Conservation (phyloP, 2,888 invertebrate species). For the Napeogenes sylphis region DNA sequence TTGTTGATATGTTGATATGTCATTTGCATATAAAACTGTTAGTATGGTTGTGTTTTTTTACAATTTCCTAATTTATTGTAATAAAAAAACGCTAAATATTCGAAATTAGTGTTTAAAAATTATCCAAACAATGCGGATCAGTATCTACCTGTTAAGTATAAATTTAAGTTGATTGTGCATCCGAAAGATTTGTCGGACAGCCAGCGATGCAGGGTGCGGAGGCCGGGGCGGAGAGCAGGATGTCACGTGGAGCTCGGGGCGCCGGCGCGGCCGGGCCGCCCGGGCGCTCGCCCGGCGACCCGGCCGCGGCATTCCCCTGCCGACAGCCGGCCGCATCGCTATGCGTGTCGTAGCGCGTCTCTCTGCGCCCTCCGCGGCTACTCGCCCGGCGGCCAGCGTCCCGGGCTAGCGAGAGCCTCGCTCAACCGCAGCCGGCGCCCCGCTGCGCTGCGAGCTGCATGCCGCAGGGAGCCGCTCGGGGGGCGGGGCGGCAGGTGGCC, state of each 20-base stretch:
- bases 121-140: slow-evolving; percentile 13
- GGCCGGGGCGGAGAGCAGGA: slow-evolving; percentile 40
- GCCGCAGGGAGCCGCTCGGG: slow-evolving; percentile 59
- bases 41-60: no score
- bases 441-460: slow-evolving; percentile 62
- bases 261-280: slow-evolving; percentile 73
- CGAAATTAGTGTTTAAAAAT: neutral
- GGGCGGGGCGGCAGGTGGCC: slow-evolving; percentile 66
- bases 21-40: no score
- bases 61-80: neutral
- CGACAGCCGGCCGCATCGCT: slow-evolving; percentile 61
- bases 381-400: slow-evolving; percentile 56
- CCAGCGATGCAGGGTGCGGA: slow-evolving; percentile 38
- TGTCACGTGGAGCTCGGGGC: slow-evolving; percentile 52
- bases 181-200: slow-evolving; percentile 60
- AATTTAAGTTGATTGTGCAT: slow-evolving; percentile 71
- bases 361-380: slow-evolving; percentile 54
- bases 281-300: slow-evolving; percentile 57
- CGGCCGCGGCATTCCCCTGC: slow-evolving; percentile 68
- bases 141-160: slow-evolving; percentile 44
- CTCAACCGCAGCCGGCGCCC: slow-evolving; percentile 54
- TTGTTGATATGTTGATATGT: no score
- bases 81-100: neutral
- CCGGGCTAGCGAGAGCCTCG: slow-evolving; percentile 65
- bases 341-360: slow-evolving; percentile 57